Evolutionary conservation across 2,113 vertebrate genomes (phyloP).

Genomic region (Cairina moschata): DNA sequence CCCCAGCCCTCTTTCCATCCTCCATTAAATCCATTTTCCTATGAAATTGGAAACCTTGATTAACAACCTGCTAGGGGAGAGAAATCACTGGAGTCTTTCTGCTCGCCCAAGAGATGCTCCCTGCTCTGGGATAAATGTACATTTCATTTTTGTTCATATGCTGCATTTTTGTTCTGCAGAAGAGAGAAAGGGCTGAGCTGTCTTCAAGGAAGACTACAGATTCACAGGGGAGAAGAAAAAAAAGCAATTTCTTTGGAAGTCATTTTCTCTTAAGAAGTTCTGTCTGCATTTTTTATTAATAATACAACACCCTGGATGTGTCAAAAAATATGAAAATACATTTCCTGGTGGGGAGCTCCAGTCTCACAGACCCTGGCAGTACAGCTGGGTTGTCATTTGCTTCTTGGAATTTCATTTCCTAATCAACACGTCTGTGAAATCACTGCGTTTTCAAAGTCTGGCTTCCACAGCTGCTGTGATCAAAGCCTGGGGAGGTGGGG

Average conservation of each 20-base stretch:
- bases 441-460: slow-evolving; percentile 50
- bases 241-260: slow-evolving; percentile 20
- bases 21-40: neutral
- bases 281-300: slow-evolving; percentile 66
- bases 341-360: slow-evolving; percentile 56
- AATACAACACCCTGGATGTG: slow-evolving; percentile 65
- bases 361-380: neutral
- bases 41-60: slow-evolving; percentile 19
- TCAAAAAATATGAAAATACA: slow-evolving; percentile 56
- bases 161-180: neutral
- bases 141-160: neutral
- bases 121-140: neutral
- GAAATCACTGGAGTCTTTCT: neutral
- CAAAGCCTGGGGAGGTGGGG: slow-evolving; percentile 31
- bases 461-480: slow-evolving; percentile 52
- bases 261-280: slow-evolving; percentile 49
- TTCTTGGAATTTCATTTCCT: slow-evolving; percentile 57
- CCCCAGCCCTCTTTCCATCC: neutral
- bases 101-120: neutral
- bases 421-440: slow-evolving; percentile 61
- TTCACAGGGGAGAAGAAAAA: neutral
- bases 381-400: slow-evolving; percentile 38
- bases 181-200: neutral
- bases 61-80: neutral
- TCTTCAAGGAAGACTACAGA: neutral